These are phyloP conservation scores for Callionymus lyra DNA, from an alignment of 2,113 vertebrate genomes.

Conservation along the genomic window DNA sequence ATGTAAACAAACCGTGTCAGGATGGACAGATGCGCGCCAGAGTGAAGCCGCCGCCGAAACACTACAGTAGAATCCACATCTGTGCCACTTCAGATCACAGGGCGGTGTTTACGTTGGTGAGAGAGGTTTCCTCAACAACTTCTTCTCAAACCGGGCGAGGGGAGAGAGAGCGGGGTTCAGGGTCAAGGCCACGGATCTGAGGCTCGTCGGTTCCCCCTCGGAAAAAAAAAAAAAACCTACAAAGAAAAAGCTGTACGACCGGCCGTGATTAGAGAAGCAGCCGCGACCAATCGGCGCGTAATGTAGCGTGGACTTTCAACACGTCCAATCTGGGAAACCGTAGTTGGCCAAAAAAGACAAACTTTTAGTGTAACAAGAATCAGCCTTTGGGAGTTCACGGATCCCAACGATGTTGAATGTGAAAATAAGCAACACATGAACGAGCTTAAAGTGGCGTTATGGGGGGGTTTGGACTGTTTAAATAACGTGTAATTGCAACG, in stretches of 20 bases:
- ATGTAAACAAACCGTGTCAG: conserved; percentile 58
- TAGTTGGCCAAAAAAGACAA: too few species aligned
- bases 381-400: too few species aligned
- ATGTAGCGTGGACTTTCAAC: conserved; percentile 43
- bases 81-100: conserved; percentile 3
- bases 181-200: conserved; percentile 32
- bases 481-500: too few species aligned
- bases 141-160: conserved; percentile 12
- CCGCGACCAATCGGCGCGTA: conserved; percentile 39
- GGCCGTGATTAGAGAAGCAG: conserved; percentile 31
- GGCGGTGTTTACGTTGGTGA: conserved; percentile 16
- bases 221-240: conserved; percentile 18
- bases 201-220: conserved; percentile 35
- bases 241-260: conserved; percentile 34
- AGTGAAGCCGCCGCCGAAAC: conserved; percentile 13
- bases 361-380: too few species aligned
- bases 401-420: too few species aligned
- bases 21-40: conserved; percentile 41
- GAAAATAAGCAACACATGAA: too few species aligned
- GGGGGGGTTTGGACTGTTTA: too few species aligned
- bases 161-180: conserved; percentile 30
- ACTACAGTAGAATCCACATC: conserved; percentile 11
- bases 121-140: conserved; percentile 18
- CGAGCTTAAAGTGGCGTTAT: too few species aligned
- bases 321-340: conserved; percentile 35